A percentile compares a stretch with the other conserved stretches of the same genome.
Conservation (phyloP, 2,113 vertebrate genomes). For the Alaudala cheleensis region DNA sequence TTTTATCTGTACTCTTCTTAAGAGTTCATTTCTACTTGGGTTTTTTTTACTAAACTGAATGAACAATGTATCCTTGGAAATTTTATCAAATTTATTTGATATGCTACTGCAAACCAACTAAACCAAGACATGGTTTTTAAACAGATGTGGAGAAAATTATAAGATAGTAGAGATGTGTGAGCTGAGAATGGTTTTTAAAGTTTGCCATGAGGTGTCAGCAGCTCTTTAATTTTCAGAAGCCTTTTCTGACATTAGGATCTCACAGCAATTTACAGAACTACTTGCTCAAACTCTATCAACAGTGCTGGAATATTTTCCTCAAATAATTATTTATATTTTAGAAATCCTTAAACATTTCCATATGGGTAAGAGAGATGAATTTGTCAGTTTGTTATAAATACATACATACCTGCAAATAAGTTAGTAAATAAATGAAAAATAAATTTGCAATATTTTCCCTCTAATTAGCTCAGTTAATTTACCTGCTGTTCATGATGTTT, state of each 20-base stretch:
- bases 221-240: constrained; percentile 67
- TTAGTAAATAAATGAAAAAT: constrained; percentile 16
- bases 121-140: not conserved
- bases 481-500: not conserved
- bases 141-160: not conserved
- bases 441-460: not conserved
- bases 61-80: not conserved
- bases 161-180: not conserved
- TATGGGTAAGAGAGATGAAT: not conserved
- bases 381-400: not conserved
- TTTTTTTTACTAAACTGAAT: not conserved
- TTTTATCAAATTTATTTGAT: not conserved
- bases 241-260: constrained; percentile 23
- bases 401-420: not conserved
- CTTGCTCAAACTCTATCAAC: not conserved
- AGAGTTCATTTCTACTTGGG: not conserved
- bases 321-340: not conserved
- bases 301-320: not conserved
- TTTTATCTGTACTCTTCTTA: not conserved
- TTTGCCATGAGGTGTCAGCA: constrained; percentile 69
- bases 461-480: not conserved
- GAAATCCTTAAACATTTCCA: not conserved
- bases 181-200: constrained; percentile 35
- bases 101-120: not conserved
- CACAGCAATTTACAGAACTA: not conserved